Percentiles rank a stretch among this genome's conserved stretches.
These are phyloP conservation scores for Halictus rubicundus DNA, from an alignment of 1,140 invertebrate species.

Conservation along the genomic window DNA sequence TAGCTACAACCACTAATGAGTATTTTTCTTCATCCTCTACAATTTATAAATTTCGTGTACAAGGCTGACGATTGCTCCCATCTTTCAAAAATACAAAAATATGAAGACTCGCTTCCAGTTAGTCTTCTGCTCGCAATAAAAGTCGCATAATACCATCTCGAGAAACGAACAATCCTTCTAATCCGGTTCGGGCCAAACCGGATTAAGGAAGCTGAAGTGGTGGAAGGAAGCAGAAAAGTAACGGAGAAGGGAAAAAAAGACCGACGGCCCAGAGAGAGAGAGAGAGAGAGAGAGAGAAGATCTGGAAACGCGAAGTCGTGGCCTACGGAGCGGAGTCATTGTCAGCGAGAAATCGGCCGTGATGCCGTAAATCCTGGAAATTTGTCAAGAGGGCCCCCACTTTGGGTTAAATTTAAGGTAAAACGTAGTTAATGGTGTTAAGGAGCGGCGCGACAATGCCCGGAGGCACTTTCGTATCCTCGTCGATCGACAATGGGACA, in stretches of 20 bases:
- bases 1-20: too few relatives aligned
- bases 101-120: too few relatives aligned
- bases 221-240: not conserved
- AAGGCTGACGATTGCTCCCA: too few relatives aligned
- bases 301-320: conserved; percentile 31
- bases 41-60: too few relatives aligned
- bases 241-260: too few relatives aligned
- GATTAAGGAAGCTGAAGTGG: not conserved
- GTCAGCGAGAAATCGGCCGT: conserved; percentile 41
- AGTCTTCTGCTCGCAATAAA: too few relatives aligned
- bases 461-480: conserved; percentile 61
- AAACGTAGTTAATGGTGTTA: conserved; percentile 79
- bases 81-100: too few relatives aligned
- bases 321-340: conserved; percentile 41
- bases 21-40: too few relatives aligned
- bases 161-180: not conserved
- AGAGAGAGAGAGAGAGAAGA: too few relatives aligned
- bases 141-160: not conserved
- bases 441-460: conserved; percentile 68
- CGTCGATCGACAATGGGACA: conserved; percentile 73
- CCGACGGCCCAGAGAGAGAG: too few relatives aligned
- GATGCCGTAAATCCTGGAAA: conserved; percentile 71
- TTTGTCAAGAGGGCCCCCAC: conserved; percentile 77
- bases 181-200: not conserved
- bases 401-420: conserved; percentile 78